A percentile compares a stretch with the other conserved stretches of the same genome.
phyloP scores from a whole-genome alignment of 2,113 vertebrate genomes.

The Spizaetus ornatus region DNA sequence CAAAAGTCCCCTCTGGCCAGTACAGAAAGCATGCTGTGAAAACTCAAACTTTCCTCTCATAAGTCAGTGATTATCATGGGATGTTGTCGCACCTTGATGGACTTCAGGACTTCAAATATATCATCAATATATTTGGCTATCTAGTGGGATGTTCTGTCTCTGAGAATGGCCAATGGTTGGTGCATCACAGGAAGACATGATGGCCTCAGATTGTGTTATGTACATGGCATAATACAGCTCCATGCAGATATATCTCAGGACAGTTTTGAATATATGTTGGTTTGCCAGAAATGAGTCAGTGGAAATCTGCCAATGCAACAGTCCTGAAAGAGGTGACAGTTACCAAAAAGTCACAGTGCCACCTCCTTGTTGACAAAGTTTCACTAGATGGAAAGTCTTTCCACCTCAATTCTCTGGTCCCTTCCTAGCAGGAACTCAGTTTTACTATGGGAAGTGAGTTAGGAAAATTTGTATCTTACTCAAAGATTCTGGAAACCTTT shows the following conservation, averaged over 20 bases:
- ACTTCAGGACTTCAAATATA: not conserved
- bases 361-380: not conserved
- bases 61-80: not conserved
- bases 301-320: not conserved
- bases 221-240: not conserved
- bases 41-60: not conserved
- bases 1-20: not conserved
- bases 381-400: not conserved
- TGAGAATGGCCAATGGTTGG: not conserved
- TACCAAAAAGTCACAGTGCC: not conserved
- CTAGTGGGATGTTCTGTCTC: not conserved
- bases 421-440: not conserved
- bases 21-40: not conserved
- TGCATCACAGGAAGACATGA: not conserved
- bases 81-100: not conserved
- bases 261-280: not conserved
- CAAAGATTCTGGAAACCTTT: not conserved
- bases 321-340: not conserved
- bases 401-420: not conserved
- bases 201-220: not conserved
- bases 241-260: not conserved
- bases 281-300: not conserved
- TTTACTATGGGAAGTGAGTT: not conserved
- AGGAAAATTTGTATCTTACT: not conserved
- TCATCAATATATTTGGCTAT: not conserved